Evolutionary conservation across 2,797 vertebrate genomes (phyloP).

Genomic region (Sebastes matsubarae): DNA sequence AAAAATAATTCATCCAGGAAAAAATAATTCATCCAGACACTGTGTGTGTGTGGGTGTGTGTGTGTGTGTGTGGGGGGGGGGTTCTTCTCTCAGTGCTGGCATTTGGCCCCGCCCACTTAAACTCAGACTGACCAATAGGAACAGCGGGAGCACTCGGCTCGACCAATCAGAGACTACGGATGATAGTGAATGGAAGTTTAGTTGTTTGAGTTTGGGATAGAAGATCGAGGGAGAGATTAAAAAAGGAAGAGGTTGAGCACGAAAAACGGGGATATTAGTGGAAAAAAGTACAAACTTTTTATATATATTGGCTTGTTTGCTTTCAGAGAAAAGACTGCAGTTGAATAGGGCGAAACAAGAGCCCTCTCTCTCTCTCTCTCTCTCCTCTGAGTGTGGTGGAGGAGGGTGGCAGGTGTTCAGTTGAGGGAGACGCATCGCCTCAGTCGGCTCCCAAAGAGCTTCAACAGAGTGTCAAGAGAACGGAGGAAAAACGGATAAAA

Average conservation of each 20-base stretch:
- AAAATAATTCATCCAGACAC: too few relatives aligned
- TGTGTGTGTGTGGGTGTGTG: background rate
- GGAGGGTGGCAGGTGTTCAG: constrained; percentile 76
- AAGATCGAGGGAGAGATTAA: constrained; percentile 13
- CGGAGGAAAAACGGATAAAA: background rate
- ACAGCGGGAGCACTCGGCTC: background rate
- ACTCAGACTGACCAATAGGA: constrained; percentile 54
- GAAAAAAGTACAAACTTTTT: background rate
- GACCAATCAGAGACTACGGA: constrained; percentile 68
- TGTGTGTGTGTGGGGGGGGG: too few relatives aligned
- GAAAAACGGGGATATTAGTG: accelerated
- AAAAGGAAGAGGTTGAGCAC: background rate
- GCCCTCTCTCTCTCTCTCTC: background rate
- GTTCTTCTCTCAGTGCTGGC: background rate
- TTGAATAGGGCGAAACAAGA: background rate
- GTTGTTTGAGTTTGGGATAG: constrained; percentile 60
- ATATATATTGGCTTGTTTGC: background rate
- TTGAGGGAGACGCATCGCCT: constrained; percentile 55
- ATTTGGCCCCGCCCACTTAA: constrained; percentile 24
- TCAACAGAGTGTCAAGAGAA: constrained; percentile 33
- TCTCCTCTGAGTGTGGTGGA: constrained; percentile 8
- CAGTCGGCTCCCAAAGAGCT: constrained; percentile 46
- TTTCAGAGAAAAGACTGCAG: background rate
- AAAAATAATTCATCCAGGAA: too few relatives aligned
- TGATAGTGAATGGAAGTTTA: constrained; percentile 77